Evolutionary conservation across 2,888 invertebrate genomes (phyloP).

Genomic region (Lasius fuliginosus): DNA sequence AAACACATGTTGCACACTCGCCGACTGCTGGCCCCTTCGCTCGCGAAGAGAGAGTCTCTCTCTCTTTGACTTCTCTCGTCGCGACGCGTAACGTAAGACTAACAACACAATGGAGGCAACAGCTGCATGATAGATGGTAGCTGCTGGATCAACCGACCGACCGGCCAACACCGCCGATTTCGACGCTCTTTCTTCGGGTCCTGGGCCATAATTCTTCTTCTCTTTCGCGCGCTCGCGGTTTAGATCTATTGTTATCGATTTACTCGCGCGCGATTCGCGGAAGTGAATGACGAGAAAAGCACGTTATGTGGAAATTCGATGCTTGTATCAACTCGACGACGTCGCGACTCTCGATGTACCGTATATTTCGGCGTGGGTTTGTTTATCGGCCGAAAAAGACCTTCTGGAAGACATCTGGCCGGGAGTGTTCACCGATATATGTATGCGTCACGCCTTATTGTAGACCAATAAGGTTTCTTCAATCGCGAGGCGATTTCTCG

Average conservation of each 20-base stretch:
- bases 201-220: constrained; percentile 22
- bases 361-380: constrained; percentile 51
- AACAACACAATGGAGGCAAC: constrained; percentile 86
- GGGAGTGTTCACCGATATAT: constrained; percentile 54
- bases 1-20: constrained; percentile 85
- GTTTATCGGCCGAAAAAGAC: constrained; percentile 66
- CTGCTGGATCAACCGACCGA: constrained; percentile 73
- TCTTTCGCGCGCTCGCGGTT: constrained; percentile 79
- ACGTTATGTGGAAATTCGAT: constrained; percentile 7
- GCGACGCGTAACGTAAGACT: constrained; percentile 84
- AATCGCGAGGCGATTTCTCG: constrained; percentile 53
- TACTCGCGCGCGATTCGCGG: constrained; percentile 76
- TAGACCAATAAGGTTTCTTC: constrained; percentile 45
- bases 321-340: constrained; percentile 8
- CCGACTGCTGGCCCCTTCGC: constrained; percentile 64
- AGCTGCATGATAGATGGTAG: constrained; percentile 85
- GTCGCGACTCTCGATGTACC: constrained; percentile 3
- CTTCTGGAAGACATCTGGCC: constrained; percentile 60
- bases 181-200: constrained; percentile 58
- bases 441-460: constrained; percentile 55
- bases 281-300: constrained; percentile 69
- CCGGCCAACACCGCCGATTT: constrained; percentile 80
- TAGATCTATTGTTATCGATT: constrained; percentile 82
- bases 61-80: constrained; percentile 63
- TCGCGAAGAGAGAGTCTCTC: constrained; percentile 44